A percentile compares a stretch with the other conserved stretches of the same genome.
Evolutionary conservation across 2,797 vertebrate genomes (phyloP).

Genomic region (Microcaecilia unicolor): DNA sequence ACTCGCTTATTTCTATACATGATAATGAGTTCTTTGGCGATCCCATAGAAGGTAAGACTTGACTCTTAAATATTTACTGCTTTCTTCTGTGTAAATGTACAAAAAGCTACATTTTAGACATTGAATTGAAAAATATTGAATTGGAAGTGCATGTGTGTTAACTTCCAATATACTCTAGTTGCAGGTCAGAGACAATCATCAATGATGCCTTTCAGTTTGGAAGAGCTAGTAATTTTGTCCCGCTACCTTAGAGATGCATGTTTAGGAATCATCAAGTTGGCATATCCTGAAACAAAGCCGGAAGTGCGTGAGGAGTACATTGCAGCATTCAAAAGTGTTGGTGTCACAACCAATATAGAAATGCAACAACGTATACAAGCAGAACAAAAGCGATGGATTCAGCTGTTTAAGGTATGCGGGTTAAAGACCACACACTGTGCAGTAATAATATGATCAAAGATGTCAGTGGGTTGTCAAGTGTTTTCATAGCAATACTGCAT

Average conservation of each 20-base stretch:
- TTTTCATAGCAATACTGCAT: too few relatives aligned
- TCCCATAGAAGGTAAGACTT: conserved; percentile 71
- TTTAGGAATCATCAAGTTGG: conserved; percentile 93
- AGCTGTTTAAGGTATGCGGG: conserved; percentile 83
- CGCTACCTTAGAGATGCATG: conserved; percentile 91
- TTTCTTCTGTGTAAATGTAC: too few relatives aligned
- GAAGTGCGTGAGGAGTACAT: conserved; percentile 90
- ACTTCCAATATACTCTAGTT: too few relatives aligned
- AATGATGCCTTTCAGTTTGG: conserved; percentile 94
- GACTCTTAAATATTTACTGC: conserved; percentile 12
- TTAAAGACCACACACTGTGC: too few relatives aligned
- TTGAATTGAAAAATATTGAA: too few relatives aligned
- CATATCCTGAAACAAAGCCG: conserved; percentile 90
- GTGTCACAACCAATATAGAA: conserved; percentile 76
- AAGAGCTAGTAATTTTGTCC: conserved; percentile 81
- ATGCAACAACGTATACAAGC: conserved; percentile 84
- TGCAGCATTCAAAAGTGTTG: conserved; percentile 83
- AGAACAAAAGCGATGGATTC: conserved; percentile 91
- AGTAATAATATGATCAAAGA: too few relatives aligned
- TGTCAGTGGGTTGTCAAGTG: too few relatives aligned
- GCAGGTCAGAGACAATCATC: conserved; percentile 73
- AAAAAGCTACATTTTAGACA: too few relatives aligned
- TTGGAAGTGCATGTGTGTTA: too few relatives aligned
- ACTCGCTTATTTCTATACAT: conserved; percentile 94
- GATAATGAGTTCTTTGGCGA: conserved; percentile 96